Evolutionary conservation across 1,140 invertebrate genomes (phyloP), one percentile per base, ranked within the genome.

Genomic region (Drosophila yakuba): DNA sequence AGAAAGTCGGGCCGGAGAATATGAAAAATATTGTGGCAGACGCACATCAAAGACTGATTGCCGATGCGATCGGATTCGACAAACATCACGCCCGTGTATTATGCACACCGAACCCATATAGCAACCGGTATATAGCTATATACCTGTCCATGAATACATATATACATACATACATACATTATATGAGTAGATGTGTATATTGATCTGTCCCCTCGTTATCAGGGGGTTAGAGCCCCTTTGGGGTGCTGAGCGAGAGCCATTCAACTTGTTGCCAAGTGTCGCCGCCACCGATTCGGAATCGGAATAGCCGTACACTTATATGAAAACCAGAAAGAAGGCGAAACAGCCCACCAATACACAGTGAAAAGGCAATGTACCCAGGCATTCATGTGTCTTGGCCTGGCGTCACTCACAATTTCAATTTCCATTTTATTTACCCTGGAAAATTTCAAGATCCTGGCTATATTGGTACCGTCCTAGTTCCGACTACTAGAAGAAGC

Each of bases 251-350:
- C 36, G 17, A 59, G 17, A 59, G 57, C 48, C 78, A 78, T 83
- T 83, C 80, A 83, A 83, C 80, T 83, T 83, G 75, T 83, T 83
- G 80, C 80, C 80, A 83, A 83, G 80, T 83, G 73, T 66, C 63
- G 56, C 56, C 38, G 60, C 52, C 39, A 39, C 45, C 47, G 64
- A 68, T 66, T 68, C 47, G 47, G 62, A 68, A 38, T 68, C 32
- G 64, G 60, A 64, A 67, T 67, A 74, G 68, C 48, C 50, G 74
- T 64, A 77, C 68, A 43, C 62, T 52, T 12, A 23, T 23, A 38
- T 28, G 6, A 28, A 35, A 43, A 28, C 15, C 28, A 52, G 23
- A 61, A 28, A 68, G 38, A 41, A 68, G 38, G 61, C 23, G 41
- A 57, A 44, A 60, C 61, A 44, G 28, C n/a, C 28, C 55, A 63